Conservation (phyloP, 2,113 vertebrate species). For the Fukomys damarensis region DNA sequence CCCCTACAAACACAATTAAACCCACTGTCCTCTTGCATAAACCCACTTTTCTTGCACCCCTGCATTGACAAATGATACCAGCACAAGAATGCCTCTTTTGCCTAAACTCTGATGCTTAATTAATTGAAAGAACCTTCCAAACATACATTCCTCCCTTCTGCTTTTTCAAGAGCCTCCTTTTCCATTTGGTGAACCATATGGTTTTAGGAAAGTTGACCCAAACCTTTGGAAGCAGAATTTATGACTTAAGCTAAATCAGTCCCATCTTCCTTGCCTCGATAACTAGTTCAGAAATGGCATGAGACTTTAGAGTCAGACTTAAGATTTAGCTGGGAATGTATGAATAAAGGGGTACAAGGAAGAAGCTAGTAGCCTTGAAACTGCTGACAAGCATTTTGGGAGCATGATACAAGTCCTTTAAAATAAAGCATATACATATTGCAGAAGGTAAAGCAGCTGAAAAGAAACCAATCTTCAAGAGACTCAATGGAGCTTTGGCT, state of each 20-base stretch:
- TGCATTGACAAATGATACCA: not conserved
- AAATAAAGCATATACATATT: not conserved
- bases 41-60: not conserved
- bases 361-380: not conserved
- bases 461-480: not conserved
- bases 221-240: not conserved
- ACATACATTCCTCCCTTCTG: not conserved
- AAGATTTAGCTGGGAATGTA: not conserved
- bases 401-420: not conserved
- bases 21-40: not conserved
- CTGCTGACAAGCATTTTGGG: not conserved
- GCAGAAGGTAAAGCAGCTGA: not conserved
- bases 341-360: not conserved
- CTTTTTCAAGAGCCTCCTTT: not conserved
- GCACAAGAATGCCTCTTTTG: not conserved
- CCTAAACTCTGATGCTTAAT: not conserved
- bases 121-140: conserved; percentile 7
- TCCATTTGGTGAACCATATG: not conserved
- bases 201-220: not conserved
- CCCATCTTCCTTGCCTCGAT: not conserved
- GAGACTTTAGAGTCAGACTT: conserved; percentile 6
- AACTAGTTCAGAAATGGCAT: not conserved
- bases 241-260: not conserved
- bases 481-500: not conserved
- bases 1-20: not conserved